phyloP scores from a whole-genome alignment of 1,140 invertebrate species.

The Panulirus ornatus region DNA sequence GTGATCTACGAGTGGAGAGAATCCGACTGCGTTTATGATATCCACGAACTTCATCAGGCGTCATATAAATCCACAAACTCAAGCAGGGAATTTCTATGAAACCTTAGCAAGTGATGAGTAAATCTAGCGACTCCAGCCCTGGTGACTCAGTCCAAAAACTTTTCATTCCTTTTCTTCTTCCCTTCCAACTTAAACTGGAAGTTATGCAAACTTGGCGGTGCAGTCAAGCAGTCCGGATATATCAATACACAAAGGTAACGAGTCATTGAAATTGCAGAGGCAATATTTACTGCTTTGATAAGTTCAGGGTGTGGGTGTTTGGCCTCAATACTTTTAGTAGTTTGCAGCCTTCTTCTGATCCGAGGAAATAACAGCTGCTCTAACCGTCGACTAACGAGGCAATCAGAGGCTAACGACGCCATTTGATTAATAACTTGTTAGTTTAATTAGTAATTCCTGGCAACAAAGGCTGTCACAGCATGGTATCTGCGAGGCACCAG shows the following conservation, averaged over 20 bases:
- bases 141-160: too few relatives aligned
- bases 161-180: too few relatives aligned
- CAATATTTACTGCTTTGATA: background rate
- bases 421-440: slow-evolving; percentile 68
- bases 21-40: too few relatives aligned
- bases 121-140: too few relatives aligned
- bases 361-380: slow-evolving; percentile 57
- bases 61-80: too few relatives aligned
- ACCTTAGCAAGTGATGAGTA: too few relatives aligned
- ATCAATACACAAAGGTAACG: background rate
- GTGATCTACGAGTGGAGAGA: too few relatives aligned
- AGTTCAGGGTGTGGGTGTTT: background rate
- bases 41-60: too few relatives aligned
- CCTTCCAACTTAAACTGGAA: too few relatives aligned
- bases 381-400: slow-evolving; percentile 51
- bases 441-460: slow-evolving; percentile 65
- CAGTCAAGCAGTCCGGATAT: too few relatives aligned
- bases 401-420: slow-evolving; percentile 64
- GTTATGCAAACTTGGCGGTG: too few relatives aligned
- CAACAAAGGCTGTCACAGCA: slow-evolving; percentile 57
- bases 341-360: slow-evolving; percentile 1
- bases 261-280: background rate
- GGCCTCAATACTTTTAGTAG: background rate
- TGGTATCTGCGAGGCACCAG: slow-evolving; percentile 37
- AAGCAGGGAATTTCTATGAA: too few relatives aligned